Percentiles rank a stretch among this genome's conserved stretches.
Evolutionary conservation across 2,113 vertebrate species (phyloP).

Genomic region (Ranitomeya variabilis): DNA sequence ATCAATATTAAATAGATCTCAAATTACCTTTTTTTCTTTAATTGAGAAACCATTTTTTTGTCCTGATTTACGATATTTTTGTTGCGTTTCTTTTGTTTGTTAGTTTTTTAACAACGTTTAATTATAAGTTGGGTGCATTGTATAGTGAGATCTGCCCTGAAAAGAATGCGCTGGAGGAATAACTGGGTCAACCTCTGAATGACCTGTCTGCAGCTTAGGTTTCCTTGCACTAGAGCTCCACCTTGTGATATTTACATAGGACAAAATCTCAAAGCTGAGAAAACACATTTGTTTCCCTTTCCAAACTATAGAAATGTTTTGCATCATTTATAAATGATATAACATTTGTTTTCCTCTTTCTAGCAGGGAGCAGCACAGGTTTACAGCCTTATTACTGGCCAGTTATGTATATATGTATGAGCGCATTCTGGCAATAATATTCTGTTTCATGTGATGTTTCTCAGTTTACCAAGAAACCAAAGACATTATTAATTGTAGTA

Average conservation of each 20-base stretch:
- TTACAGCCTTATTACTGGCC: not conserved
- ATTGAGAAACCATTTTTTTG: no score
- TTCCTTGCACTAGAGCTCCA: conserved; percentile 81
- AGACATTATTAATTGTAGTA: no score
- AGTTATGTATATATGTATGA: not conserved
- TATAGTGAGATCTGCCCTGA: not conserved
- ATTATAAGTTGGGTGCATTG: not conserved
- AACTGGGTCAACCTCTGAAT: conserved; percentile 72
- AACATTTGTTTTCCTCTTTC: not conserved
- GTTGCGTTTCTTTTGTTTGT: no score
- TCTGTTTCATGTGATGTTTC: not conserved
- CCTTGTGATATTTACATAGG: conserved; percentile 80
- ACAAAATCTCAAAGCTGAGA: conserved; percentile 42
- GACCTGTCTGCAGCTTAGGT: conserved; percentile 68
- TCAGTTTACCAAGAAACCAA: no score
- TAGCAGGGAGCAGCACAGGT: not conserved
- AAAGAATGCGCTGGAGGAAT: conserved; percentile 57
- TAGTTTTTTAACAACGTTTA: no score
- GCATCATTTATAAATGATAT: not conserved
- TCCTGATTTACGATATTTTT: no score
- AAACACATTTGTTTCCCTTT: not conserved
- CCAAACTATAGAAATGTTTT: not conserved
- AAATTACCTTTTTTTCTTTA: no score
- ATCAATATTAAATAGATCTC: no score
- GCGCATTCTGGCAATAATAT: not conserved